Evolutionary conservation across 2,113 vertebrate species (phyloP).

Genomic region (Silurus asotus): DNA sequence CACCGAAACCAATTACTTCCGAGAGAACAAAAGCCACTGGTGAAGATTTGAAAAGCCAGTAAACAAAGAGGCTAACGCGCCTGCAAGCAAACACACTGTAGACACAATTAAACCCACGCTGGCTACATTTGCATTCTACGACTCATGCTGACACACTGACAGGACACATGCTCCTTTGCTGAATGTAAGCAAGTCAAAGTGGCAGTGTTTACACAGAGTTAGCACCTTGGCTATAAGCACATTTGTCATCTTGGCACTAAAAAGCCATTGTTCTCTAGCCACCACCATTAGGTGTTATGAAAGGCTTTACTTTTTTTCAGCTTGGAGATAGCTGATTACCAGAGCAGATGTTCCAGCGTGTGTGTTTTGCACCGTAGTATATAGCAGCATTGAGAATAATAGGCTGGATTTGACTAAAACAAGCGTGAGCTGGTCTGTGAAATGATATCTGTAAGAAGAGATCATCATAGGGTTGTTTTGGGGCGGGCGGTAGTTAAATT

Average conservation of each 20-base stretch:
- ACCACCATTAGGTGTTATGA: constrained; percentile 17
- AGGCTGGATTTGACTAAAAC: not conserved
- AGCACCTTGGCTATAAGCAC: constrained; percentile 29
- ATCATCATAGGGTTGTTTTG: not conserved
- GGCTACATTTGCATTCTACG: constrained; percentile 22
- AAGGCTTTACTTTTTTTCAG: constrained; percentile 57
- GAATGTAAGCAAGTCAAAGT: constrained; percentile 24
- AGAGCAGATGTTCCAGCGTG: constrained; percentile 14
- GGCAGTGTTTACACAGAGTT: constrained; percentile 26
- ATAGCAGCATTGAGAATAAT: not conserved
- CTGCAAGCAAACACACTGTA: constrained; percentile 46
- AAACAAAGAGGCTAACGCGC: constrained; percentile 54
- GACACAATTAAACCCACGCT: constrained; percentile 47
- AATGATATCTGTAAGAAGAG: not conserved
- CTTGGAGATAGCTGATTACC: constrained; percentile 50
- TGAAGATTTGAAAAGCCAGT: constrained; percentile 49
- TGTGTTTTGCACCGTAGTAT: not conserved
- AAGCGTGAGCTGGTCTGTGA: not conserved
- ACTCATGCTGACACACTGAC: constrained; percentile 12
- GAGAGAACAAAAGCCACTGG: constrained; percentile 23
- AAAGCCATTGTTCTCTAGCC: not conserved
- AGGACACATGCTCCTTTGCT: constrained; percentile 14
- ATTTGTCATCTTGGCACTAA: constrained; percentile 3
- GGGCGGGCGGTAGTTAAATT: too few relatives aligned
- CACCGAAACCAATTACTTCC: constrained; percentile 59